Evolutionary conservation across 1,140 invertebrate genomes (phyloP), one percentile per base, ranked within the genome.

Genomic region (Macrostomum lignano): DNA sequence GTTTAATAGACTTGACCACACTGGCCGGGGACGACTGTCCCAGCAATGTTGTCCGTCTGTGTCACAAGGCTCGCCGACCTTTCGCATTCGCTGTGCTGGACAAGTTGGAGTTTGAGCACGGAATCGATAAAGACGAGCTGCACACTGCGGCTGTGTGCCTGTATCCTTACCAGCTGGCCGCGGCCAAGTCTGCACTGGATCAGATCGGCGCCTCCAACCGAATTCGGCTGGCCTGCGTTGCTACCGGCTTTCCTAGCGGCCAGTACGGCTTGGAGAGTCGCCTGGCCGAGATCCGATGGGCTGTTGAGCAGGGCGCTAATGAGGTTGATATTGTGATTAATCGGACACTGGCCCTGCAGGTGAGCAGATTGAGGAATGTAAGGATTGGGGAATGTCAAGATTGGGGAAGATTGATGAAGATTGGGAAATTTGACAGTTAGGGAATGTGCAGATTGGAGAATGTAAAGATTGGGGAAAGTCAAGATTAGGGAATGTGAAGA

Each of bases 311-410:
- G 45, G 86, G 84, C 21, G 88, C 82, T 0, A 67, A 64, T 25
- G 88, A 96, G 63, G 86, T 98, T 47, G 88, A 98, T 58, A 71
- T 93, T 41, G 88, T 96, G 2, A 74, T 98, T 33, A 77, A 88
- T 55, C 62, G 88, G 38, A 67, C 70, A 37, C 60, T 79, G 22
- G 84, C 73, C 5, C 49, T 91, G 4, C 22, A 21, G 17, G 20
- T 15, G 14, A n/a, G n/a, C n/a, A n/a, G n/a, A n/a, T n/a, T n/a
- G n/a, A n/a, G n/a, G n/a, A n/a, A n/a, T n/a, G n/a, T n/a, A n/a
- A n/a, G n/a, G n/a, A n/a, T n/a, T n/a, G n/a, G n/a, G n/a, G n/a
- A n/a, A n/a, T n/a, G n/a, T n/a, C n/a, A n/a, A n/a, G n/a, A n/a
- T n/a, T n/a, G n/a, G n/a, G n/a, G n/a, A n/a, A n/a, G n/a, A n/a